Percentiles rank a stretch among this genome's conserved stretches.
phyloP scores from a whole-genome alignment of 2,113 vertebrate genomes.

The Rhea americana region DNA sequence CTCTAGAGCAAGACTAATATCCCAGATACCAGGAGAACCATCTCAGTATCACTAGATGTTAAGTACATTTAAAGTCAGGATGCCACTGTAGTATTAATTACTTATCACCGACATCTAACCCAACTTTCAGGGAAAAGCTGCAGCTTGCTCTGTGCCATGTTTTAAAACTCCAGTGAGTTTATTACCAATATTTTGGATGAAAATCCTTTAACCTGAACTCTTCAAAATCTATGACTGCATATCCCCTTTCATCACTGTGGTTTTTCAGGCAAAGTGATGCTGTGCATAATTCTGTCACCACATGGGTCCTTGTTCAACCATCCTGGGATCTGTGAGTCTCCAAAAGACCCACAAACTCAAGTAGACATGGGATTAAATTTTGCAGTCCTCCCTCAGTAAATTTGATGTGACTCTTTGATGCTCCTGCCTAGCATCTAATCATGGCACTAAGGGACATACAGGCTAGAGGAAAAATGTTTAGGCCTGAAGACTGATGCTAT shows the following conservation, averaged over 20 bases:
- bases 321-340: not conserved
- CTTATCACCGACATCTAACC: not conserved
- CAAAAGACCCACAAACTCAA: not conserved
- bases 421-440: not conserved
- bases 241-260: not conserved
- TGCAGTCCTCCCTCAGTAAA: not conserved
- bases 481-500: not conserved
- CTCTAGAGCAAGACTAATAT: not conserved
- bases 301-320: not conserved
- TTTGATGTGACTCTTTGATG: not conserved
- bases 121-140: not conserved
- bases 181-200: not conserved
- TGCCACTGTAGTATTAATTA: not conserved
- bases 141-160: rapidly evolving
- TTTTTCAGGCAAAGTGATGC: not conserved
- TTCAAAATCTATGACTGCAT: not conserved
- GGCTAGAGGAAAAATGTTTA: not conserved
- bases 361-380: not conserved
- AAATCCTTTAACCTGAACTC: not conserved
- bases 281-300: not conserved
- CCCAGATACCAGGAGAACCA: not conserved
- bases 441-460: not conserved
- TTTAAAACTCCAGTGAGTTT: not conserved
- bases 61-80: not conserved
- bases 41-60: not conserved